A percentile compares a stretch with the other conserved stretches of the same genome.
phyloP scores from a whole-genome alignment of 2,113 vertebrate genomes.

The Poecilia latipinna region DNA sequence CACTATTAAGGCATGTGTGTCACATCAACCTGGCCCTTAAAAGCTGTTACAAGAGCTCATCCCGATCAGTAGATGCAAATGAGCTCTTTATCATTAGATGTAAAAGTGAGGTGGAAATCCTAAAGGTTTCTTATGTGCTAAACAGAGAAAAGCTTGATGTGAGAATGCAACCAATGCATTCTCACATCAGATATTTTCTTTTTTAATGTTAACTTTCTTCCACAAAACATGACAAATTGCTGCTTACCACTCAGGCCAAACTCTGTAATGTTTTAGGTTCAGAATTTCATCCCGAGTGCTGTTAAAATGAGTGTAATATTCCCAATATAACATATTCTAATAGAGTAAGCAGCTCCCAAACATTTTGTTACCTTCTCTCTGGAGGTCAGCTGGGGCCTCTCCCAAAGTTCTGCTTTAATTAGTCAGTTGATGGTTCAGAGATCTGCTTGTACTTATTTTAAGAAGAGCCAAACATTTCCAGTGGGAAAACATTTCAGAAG shows the following conservation, averaged over 20 bases:
- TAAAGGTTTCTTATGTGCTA: neutral
- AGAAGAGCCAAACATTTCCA: neutral
- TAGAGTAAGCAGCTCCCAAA: neutral
- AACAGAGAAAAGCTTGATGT: too few relatives aligned
- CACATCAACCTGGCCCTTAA: slow-evolving; percentile 10
- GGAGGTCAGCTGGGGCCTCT: neutral
- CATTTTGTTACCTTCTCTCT: too few relatives aligned
- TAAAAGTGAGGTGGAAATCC: neutral
- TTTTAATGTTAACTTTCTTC: too few relatives aligned
- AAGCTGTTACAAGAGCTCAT: neutral
- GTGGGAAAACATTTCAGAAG: too few relatives aligned
- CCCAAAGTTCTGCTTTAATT: neutral
- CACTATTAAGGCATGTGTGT: neutral
- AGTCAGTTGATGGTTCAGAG: neutral
- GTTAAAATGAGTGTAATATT: neutral
- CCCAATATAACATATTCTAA: neutral
- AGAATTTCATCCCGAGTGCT: neutral
- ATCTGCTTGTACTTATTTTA: neutral
- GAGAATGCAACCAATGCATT: too few relatives aligned
- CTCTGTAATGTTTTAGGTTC: neutral
- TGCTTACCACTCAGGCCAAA: neutral
- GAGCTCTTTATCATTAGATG: slow-evolving; percentile 16
- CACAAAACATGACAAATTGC: too few relatives aligned
- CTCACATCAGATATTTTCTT: too few relatives aligned
- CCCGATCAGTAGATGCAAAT: slow-evolving; percentile 11